Evolutionary conservation across 2,797 vertebrate species (phyloP).

Genomic region (Eurystomus glaucurus): DNA sequence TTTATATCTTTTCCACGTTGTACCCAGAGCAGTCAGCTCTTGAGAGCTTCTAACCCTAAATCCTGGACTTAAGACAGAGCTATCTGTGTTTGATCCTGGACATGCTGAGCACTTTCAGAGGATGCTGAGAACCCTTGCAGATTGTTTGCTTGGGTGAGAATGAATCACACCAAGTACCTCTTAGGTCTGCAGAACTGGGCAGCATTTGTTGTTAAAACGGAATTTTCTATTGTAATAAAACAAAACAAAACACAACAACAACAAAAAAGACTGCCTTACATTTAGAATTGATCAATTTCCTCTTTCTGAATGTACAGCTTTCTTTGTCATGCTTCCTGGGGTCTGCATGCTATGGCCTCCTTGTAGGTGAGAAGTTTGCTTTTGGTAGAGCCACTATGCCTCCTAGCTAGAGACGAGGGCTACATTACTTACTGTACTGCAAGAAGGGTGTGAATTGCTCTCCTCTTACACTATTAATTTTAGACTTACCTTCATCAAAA

Average conservation of each 20-base stretch:
- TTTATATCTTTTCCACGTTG: neutral
- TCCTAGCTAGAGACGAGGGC: neutral
- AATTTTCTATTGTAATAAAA: neutral
- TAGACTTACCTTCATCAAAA: neutral
- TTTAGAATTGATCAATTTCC: neutral
- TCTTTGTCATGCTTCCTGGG: neutral
- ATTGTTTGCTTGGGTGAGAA: neutral
- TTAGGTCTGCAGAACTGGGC: neutral
- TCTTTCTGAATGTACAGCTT: neutral
- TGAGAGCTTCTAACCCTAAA: neutral
- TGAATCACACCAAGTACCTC: neutral
- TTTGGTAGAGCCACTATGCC: neutral
- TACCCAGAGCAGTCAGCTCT: neutral
- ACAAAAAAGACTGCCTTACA: rapidly evolving
- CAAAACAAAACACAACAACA: neutral
- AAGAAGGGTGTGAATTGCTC: neutral
- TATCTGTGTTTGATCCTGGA: neutral
- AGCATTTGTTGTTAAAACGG: neutral
- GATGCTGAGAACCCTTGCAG: neutral
- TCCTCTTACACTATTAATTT: neutral
- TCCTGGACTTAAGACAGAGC: neutral
- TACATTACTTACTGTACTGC: neutral
- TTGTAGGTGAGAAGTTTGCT: neutral
- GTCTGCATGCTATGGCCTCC: neutral
- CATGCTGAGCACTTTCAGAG: neutral